Percentiles rank a stretch among this genome's conserved stretches.
phyloP scores from a whole-genome alignment of 2,113 vertebrate species.

The Callithrix jacchus region DNA sequence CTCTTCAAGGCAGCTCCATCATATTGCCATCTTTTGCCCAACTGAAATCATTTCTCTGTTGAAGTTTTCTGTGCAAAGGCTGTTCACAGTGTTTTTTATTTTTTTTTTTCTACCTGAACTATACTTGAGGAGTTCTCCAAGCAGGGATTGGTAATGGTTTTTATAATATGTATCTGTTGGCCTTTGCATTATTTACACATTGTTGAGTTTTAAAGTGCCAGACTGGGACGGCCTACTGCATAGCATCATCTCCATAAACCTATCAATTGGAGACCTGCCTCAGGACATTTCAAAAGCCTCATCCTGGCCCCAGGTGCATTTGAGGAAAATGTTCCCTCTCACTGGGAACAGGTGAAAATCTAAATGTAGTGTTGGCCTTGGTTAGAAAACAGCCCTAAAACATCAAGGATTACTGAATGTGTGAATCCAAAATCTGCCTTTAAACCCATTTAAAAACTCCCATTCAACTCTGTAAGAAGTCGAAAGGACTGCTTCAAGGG shows the following conservation, averaged over 20 bases:
- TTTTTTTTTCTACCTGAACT: background rate
- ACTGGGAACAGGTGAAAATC: slow-evolving; percentile 48
- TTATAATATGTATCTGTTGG: slow-evolving; percentile 36
- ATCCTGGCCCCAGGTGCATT: slow-evolving; percentile 41
- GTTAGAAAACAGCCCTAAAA: slow-evolving; percentile 61
- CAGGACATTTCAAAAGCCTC: slow-evolving; percentile 59
- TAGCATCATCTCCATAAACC: slow-evolving; percentile 59
- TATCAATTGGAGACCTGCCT: slow-evolving; percentile 60
- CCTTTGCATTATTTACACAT: slow-evolving; percentile 62
- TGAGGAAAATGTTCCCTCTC: slow-evolving; percentile 62
- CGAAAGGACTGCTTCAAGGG: slow-evolving; percentile 27
- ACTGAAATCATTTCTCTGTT: background rate
- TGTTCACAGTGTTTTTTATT: slow-evolving; percentile 42
- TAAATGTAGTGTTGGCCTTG: slow-evolving; percentile 42
- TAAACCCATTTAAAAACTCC: slow-evolving; percentile 49
- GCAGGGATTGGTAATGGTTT: slow-evolving; percentile 14
- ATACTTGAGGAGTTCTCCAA: slow-evolving; percentile 17
- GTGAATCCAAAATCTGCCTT: slow-evolving; percentile 38
- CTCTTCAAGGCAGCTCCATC: background rate
- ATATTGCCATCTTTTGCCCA: background rate
- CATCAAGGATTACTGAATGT: slow-evolving; percentile 46
- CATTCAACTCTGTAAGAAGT: slow-evolving; percentile 48
- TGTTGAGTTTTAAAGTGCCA: slow-evolving; percentile 62
- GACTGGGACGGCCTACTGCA: slow-evolving; percentile 44
- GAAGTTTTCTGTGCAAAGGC: slow-evolving; percentile 11